phyloP scores from a whole-genome alignment of 2,113 vertebrate genomes.

The Cryptotis parvus region DNA sequence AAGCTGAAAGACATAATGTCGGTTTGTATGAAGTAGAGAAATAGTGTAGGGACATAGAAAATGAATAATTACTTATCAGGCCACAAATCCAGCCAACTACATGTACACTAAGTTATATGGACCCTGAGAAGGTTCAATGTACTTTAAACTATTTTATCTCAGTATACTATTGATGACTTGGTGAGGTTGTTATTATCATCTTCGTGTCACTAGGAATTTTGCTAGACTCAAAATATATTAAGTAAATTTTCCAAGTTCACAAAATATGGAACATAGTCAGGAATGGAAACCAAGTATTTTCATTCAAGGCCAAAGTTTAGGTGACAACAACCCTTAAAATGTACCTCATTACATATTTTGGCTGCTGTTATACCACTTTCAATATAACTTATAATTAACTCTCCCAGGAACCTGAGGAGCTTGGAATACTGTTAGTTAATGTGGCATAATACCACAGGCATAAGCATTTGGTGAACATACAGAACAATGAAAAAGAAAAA shows the following conservation, averaged over 20 bases:
- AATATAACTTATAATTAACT: too few relatives aligned
- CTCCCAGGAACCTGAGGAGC: too few relatives aligned
- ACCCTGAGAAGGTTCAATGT: not conserved
- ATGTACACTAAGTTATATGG: not conserved
- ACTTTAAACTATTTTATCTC: not conserved
- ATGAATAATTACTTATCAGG: not conserved
- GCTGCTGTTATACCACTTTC: too few relatives aligned
- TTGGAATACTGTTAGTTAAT: too few relatives aligned
- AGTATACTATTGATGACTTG: not conserved
- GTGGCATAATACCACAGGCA: too few relatives aligned
- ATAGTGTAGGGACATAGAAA: rapidly evolving
- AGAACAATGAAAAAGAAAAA: too few relatives aligned
- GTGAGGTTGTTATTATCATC: not conserved
- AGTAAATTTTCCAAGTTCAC: not conserved
- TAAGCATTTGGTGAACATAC: too few relatives aligned
- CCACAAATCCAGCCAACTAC: not conserved
- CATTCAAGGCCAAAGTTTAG: not conserved
- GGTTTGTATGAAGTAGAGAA: not conserved
- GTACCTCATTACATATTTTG: too few relatives aligned
- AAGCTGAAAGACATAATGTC: too few relatives aligned
- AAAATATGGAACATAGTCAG: not conserved
- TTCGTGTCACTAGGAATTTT: not conserved
- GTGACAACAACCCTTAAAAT: rapidly evolving
- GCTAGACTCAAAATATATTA: not conserved
- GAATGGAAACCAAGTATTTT: not conserved